Base-by-base conservation (phyloP, 2,888 invertebrate species). In the Gerris lacustris region DNA sequence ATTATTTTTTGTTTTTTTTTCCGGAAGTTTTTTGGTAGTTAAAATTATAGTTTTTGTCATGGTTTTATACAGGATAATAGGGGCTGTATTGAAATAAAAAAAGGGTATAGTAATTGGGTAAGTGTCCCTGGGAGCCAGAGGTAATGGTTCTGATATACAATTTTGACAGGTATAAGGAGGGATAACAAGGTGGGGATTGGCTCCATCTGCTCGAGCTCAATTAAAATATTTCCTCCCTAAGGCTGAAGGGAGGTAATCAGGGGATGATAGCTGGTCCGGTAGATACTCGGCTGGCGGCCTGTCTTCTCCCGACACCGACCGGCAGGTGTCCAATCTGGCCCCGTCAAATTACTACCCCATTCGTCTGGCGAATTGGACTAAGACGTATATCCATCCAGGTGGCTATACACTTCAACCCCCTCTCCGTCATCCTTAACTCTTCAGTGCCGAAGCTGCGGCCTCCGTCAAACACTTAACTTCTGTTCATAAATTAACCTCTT, bases 31-130 rank as follows among this genome's bases (percentile, higher is more conserved):
- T 11, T 9, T 55, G 15, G 55, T 55, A 15, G 55, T 55, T 55
- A 55, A 55, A 55, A 55, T 55, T 55, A 55, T 55, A 55, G 55
- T 55, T 55, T 55, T 55, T 55, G 55, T 55, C 55, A 55, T 55
- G 55, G 11, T 55, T 55, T 9, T 55, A 55, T 55, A 11, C 55
- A 55, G 11, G 55, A 55, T 11, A 55, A 11, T 11, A 9, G 55
- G 15, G 55, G 55, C 15, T 55, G 55, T 55, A 55, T 55, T 55
- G 55, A 55, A 55, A 31, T 31, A 31, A 31, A 31, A 31, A 55
- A 55, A 55, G 15, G 55, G 55, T 55, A 55, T 11, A 11, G 55
- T 55, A 55, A 55, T 55, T 55, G 55, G 55, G 55, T 55, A 55
- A 55, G 55, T 55, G 55, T 55, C 55, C 15, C 15, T 55, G 55